Base-by-base conservation (phyloP, 2,888 invertebrate genomes). In the Drosophila ustulata region DNA sequence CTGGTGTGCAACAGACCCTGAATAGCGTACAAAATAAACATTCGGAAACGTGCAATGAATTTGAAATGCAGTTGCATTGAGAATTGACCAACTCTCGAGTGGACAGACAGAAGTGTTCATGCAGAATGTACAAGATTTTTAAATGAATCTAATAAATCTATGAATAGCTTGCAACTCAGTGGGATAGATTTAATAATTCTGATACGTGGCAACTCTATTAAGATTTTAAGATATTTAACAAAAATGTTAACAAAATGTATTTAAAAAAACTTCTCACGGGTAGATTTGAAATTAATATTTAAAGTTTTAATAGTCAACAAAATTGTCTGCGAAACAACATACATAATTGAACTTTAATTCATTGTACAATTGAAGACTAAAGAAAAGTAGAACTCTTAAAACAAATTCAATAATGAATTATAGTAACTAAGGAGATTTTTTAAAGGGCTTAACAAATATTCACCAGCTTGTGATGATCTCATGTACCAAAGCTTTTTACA, bases 1-100 rank as follows among this genome's bases (percentile, higher is more conserved):
- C 58, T 82, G 65, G 57, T 66, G 80, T 82, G 71, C 82, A 70
- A 66, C 67, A 71, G 64, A 65, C 49, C 57, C 62, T 57, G 45
- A 39, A 34, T 18, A 59, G 58, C 49, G 43, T 7, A 47, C n/a
- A n/a, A 61, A 34, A 55, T 30, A 75, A 64, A 75, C 61, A 74
- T 74, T 74, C 55, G 34, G 56, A 75, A 78, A 75, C 79, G 75
- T 75, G 79, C 61, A 26, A 45, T 28, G 70, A 58, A 69, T 75
- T 62, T 30, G 28, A 55, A 71, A 66, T 61, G 55, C 8, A 25
- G n/a, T 58, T 28, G 28, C 58, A 65, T 52, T 71, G 26, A 65
- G 62, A 59, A 77, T 58, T 53, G 32, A 34, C 72, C n/a, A 59
- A 51, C 8, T 23, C 41, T 25, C 3, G 4, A 18, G 13, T 4